Evolutionary conservation across 64 coral and sea anemone species (phyloP), one percentile per base, ranked within the genome.

Genomic region (Exaiptasia diaphana): DNA sequence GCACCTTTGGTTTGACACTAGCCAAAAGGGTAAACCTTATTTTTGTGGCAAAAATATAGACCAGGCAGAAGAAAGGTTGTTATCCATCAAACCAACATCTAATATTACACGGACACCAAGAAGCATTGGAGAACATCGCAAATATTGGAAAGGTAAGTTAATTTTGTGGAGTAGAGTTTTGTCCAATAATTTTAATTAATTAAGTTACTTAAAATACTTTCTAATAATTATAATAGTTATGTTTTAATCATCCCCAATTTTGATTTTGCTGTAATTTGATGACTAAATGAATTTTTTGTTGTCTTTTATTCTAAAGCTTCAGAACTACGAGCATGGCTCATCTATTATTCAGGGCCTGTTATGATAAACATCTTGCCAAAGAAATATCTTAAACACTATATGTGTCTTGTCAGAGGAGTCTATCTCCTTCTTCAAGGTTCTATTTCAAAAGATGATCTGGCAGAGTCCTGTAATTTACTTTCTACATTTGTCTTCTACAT

Each of bases 101-200:
- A 35, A 84, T 4, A 59, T 84, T 32, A 73, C 81, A 74, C 50
- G 81, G 18, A 71, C 67, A 42, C 81, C 67, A 42, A 71, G 81
- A 25, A 85, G 81, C 53, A 85, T 85, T 53, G 81, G 53, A 49
- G 39, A 85, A 29, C 81, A 85, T 41, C 31, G 81, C 24, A 85
- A 85, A 56, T 85, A 73, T 71, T 85, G 81, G 81, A 85, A 85
- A 85, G 81, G 81, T 85, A 61, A 43, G 20, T 55, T 45, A 10
- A 15, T 49, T 17, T 37, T n/a, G n/a, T n/a, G n/a, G n/a, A n/a
- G n/a, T n/a, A n/a, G n/a, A n/a, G n/a, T n/a, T n/a, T n/a, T n/a
- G n/a, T n/a, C n/a, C n/a, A n/a, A n/a, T n/a, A n/a, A n/a, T n/a
- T n/a, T n/a, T n/a, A n/a, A n/a, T n/a, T n/a, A n/a, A n/a, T n/a